Evolutionary conservation across 2,113 vertebrate species (phyloP).

Genomic region (Okapia johnstoni): DNA sequence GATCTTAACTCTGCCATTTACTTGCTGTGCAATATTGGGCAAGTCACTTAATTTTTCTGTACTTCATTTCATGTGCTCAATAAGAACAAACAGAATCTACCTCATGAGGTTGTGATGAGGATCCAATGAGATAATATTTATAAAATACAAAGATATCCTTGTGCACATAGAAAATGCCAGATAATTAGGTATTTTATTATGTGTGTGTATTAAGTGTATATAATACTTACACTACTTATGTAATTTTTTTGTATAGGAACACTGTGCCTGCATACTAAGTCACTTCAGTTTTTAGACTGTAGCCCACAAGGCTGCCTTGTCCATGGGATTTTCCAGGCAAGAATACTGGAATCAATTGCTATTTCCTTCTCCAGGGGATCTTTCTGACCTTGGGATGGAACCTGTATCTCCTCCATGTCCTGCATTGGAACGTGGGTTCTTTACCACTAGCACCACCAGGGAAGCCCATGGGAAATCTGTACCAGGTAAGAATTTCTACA

Average conservation of each 20-base stretch:
- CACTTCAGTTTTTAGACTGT: neutral
- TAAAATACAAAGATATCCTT: neutral
- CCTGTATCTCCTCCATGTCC: neutral
- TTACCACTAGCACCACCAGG: neutral
- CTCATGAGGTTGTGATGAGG: neutral
- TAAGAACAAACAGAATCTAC: neutral
- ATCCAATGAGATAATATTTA: neutral
- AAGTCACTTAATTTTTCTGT: neutral
- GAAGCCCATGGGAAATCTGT: neutral
- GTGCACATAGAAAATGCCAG: neutral
- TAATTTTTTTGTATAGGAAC: neutral
- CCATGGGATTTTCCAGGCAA: neutral
- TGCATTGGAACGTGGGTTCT: neutral
- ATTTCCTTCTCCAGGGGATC: neutral
- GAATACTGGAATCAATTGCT: neutral
- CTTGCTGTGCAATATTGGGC: neutral
- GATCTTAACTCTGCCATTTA: neutral
- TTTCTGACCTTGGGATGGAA: neutral
- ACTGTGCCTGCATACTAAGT: neutral
- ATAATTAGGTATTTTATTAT: neutral
- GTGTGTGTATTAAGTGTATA: neutral
- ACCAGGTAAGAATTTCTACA: neutral
- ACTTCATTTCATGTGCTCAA: neutral
- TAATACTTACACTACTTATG: neutral
- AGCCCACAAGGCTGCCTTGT: neutral